These are phyloP conservation scores for Rhabdornis inornatus DNA, from an alignment of 2,113 vertebrate species.

Conservation along the genomic window DNA sequence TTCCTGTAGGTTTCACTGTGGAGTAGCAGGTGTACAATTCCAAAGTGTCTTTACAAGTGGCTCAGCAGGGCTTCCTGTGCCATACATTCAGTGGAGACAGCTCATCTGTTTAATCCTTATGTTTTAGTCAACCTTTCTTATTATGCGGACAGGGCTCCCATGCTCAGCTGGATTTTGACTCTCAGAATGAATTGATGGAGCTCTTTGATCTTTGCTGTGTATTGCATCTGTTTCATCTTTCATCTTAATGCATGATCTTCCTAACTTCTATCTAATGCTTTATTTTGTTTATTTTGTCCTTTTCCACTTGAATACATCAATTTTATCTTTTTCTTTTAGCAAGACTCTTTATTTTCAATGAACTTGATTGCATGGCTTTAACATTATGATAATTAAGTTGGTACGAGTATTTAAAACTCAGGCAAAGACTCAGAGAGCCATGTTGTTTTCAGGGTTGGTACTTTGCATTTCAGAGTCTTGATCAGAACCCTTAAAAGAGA, in stretches of 20 bases:
- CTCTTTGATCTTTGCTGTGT: slow-evolving; percentile 81
- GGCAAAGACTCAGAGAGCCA: background rate
- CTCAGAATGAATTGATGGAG: slow-evolving; percentile 77
- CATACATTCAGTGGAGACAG: slow-evolving; percentile 74
- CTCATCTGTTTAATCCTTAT: slow-evolving; percentile 84
- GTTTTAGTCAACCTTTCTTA: slow-evolving; percentile 82
- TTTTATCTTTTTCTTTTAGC: slow-evolving; percentile 53
- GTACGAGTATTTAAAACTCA: background rate
- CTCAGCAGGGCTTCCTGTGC: slow-evolving; percentile 73
- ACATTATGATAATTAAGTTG: background rate
- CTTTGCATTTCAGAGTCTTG: background rate
- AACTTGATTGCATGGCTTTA: slow-evolving; percentile 10
- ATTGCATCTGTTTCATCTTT: slow-evolving; percentile 80
- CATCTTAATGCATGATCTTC: slow-evolving; percentile 66
- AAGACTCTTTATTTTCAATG: background rate
- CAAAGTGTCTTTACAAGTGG: slow-evolving; percentile 77
- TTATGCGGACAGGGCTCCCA: slow-evolving; percentile 74
- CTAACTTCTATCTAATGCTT: slow-evolving; percentile 36
- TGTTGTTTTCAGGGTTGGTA: background rate
- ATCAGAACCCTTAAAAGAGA: background rate
- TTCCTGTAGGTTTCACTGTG: slow-evolving; percentile 66
- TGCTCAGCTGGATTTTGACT: slow-evolving; percentile 82
- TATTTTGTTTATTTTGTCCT: slow-evolving; percentile 20
- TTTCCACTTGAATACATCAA: background rate
- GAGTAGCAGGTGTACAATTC: slow-evolving; percentile 78